Conservation (phyloP, 2,113 vertebrate species). For the Neofelis nebulosa region DNA sequence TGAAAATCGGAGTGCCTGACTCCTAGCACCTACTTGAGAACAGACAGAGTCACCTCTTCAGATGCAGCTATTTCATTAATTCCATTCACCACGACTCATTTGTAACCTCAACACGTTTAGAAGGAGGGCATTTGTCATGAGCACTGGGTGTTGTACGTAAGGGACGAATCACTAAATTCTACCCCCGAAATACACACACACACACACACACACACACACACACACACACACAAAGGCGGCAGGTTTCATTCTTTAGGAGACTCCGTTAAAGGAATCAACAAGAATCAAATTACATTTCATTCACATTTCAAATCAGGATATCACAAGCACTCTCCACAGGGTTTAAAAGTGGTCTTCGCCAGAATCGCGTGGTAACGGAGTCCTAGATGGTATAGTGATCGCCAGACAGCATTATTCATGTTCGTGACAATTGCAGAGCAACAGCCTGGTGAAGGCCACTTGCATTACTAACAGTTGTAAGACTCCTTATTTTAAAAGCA, state of each 20-base stretch:
- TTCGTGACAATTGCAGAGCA: constrained; percentile 29
- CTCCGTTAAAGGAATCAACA: neutral
- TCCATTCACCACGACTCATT: neutral
- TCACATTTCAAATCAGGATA: neutral
- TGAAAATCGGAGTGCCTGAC: neutral
- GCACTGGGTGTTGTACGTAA: neutral
- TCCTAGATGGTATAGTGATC: neutral
- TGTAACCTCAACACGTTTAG: neutral
- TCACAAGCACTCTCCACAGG: neutral
- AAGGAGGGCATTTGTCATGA: neutral
- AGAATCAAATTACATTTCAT: constrained; percentile 13
- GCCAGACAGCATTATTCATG: constrained; percentile 28
- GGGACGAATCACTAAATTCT: neutral
- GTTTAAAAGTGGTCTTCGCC: neutral
- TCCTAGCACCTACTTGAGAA: neutral
- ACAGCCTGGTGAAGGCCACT: neutral
- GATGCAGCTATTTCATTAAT: neutral
- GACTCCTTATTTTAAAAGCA: constrained; percentile 43
- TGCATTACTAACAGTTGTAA: neutral
- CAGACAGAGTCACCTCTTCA: no score
- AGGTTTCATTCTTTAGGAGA: neutral
- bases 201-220: no score
- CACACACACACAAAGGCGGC: no score
- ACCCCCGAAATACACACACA: no score
- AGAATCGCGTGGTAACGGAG: neutral